phyloP scores from a whole-genome alignment of 2,888 invertebrate species.

The Celastrina argiolus region DNA sequence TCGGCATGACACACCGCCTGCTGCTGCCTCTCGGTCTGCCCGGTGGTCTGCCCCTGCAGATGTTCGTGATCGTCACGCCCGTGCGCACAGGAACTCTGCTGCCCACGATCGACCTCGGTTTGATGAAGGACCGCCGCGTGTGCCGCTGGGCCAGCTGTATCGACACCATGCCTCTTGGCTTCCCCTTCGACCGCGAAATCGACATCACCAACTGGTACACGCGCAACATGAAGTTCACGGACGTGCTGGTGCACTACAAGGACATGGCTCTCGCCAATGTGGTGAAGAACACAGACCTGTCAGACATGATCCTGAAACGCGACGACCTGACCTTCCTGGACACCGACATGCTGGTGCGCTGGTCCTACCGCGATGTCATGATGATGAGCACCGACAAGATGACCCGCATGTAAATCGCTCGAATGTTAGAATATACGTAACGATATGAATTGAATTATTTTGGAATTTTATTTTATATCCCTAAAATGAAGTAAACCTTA shows the following conservation, averaged over 20 bases:
- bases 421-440: constrained; percentile 5
- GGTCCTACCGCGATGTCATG: constrained; percentile 65
- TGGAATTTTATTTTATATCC: neutral
- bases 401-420: constrained; percentile 48
- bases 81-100: constrained; percentile 68
- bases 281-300: constrained; percentile 55
- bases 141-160: constrained; percentile 75
- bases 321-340: constrained; percentile 66
- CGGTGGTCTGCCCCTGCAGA: constrained; percentile 80
- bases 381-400: constrained; percentile 57
- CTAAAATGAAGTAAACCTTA: neutral
- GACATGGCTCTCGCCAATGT: constrained; percentile 58
- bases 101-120: constrained; percentile 60
- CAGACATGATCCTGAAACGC: constrained; percentile 62
- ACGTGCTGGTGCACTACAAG: constrained; percentile 80
- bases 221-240: constrained; percentile 82
- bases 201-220: constrained; percentile 78
- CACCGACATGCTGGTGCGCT: constrained; percentile 55
- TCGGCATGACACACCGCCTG: constrained; percentile 83
- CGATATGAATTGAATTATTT: neutral
- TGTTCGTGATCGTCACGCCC: constrained; percentile 81
- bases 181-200: constrained; percentile 85
- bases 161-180: constrained; percentile 83
- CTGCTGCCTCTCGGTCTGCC: constrained; percentile 83
- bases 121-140: constrained; percentile 70